Evolutionary conservation across 2,888 invertebrate species (phyloP).

Genomic region (Brachyptera putata): DNA sequence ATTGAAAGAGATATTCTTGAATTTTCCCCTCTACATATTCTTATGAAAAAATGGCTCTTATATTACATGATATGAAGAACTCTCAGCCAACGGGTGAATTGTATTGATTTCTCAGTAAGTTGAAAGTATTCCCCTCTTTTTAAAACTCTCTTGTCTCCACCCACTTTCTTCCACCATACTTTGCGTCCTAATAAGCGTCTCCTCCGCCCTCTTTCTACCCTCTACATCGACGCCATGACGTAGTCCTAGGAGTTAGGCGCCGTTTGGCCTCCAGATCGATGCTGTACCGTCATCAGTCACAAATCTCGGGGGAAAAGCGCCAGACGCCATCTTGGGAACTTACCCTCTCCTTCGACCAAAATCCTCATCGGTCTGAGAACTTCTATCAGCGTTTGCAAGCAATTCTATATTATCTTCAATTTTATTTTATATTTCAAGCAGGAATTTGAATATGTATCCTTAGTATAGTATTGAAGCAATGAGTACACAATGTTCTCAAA

Average conservation of each 20-base stretch:
- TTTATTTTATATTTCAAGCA: no score
- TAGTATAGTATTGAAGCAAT: no score
- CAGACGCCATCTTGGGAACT: constrained; percentile 25
- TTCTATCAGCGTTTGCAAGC: no score
- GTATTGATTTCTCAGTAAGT: constrained; percentile 13
- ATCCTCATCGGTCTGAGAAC: no score
- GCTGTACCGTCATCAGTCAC: constrained; percentile 14
- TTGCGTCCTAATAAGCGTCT: neutral
- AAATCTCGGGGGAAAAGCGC: neutral
- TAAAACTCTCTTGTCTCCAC: constrained; percentile 25
- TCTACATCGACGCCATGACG: neutral
- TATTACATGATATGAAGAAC: no score
- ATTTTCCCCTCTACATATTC: no score
- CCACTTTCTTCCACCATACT: constrained; percentile 30
- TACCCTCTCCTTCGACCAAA: neutral
- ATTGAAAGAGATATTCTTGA: no score
- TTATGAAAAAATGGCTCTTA: no score
- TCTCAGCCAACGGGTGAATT: neutral
- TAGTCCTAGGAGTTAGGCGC: neutral
- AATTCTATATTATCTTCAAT: no score
- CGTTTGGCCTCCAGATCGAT: constrained; percentile 26
- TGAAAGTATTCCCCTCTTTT: constrained; percentile 4
- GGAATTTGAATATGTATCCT: no score
- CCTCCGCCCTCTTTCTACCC: constrained; percentile 9
- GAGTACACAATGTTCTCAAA: no score